These are phyloP conservation scores for Nannoperca australis DNA, from an alignment of 2,797 vertebrate genomes.

Conservation along the genomic window DNA sequence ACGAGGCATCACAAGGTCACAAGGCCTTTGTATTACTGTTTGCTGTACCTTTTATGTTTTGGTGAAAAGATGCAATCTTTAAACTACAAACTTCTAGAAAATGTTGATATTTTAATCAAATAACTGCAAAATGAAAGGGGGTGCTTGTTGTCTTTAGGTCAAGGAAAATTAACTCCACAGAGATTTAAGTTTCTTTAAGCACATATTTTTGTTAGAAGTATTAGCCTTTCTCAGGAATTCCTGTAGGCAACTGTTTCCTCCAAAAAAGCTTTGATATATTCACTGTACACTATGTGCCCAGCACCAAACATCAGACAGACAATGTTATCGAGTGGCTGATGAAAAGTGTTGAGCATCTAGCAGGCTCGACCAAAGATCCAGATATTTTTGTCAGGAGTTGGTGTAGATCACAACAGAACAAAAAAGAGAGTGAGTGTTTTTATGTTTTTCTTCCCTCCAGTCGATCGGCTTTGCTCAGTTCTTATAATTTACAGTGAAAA, in stretches of 20 bases:
- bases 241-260: conserved; percentile 32
- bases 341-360: conserved; percentile 5
- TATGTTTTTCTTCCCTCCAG: conserved; percentile 14
- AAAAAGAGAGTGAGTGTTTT: conserved; percentile 8
- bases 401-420: conserved; percentile 19
- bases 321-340: conserved; percentile 24
- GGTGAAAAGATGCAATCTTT: not conserved
- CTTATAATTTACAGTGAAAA: conserved; percentile 21
- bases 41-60: not conserved
- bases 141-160: not conserved
- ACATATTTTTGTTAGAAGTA: conserved; percentile 33
- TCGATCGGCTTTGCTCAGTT: conserved; percentile 26
- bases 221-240: conserved; percentile 30
- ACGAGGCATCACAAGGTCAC: not conserved
- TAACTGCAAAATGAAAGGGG: conserved; percentile 18
- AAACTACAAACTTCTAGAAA: not conserved
- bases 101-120: conserved; percentile 18
- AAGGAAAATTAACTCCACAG: conserved; percentile 24
- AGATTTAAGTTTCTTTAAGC: conserved; percentile 32
- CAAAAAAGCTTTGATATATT: conserved; percentile 37
- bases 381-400: conserved; percentile 35
- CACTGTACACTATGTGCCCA: conserved; percentile 26
- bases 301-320: conserved; percentile 42
- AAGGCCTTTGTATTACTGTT: not conserved
- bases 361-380: conserved; percentile 26